These are phyloP conservation scores for Agrotis ipsilon DNA, from an alignment of 2,888 invertebrate genomes.

Conservation along the genomic window DNA sequence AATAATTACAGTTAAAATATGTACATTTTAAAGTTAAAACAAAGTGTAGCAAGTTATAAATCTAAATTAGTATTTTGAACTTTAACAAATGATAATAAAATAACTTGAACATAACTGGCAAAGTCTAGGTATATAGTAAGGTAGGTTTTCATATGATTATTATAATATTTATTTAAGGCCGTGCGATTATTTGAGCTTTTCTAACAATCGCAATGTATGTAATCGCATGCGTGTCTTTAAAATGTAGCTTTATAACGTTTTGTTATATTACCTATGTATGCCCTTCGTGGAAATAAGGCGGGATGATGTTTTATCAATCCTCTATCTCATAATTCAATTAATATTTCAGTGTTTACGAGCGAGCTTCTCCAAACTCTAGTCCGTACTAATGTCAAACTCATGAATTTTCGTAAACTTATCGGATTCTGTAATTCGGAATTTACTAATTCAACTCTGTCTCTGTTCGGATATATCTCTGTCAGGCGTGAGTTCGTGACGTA, in stretches of 20 bases:
- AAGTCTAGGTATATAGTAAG: neutral
- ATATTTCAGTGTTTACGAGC: neutral
- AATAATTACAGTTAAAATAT: slow-evolving; percentile 4
- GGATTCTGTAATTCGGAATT: slow-evolving; percentile 2
- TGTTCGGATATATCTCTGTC: slow-evolving; percentile 30
- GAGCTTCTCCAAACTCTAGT: neutral
- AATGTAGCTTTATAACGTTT: no score
- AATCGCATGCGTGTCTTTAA: no score
- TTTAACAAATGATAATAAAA: no score
- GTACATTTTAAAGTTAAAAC: neutral
- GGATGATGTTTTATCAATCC: neutral
- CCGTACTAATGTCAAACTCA: neutral
- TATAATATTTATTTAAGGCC: no score
- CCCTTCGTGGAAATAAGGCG: neutral
- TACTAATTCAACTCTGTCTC: slow-evolving; percentile 19
- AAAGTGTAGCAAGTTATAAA: neutral
- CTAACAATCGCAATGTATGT: no score
- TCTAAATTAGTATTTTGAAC: neutral
- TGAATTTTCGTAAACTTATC: neutral
- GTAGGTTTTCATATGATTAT: no score
- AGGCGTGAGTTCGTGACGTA: slow-evolving; percentile 25
- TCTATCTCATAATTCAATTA: neutral
- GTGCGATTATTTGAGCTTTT: no score
- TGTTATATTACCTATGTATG: no score
- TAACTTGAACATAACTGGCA: neutral